Evolutionary conservation across 2,113 vertebrate genomes (phyloP), one percentile per base, ranked within the genome.

Genomic region (Nycticebus coucang): DNA sequence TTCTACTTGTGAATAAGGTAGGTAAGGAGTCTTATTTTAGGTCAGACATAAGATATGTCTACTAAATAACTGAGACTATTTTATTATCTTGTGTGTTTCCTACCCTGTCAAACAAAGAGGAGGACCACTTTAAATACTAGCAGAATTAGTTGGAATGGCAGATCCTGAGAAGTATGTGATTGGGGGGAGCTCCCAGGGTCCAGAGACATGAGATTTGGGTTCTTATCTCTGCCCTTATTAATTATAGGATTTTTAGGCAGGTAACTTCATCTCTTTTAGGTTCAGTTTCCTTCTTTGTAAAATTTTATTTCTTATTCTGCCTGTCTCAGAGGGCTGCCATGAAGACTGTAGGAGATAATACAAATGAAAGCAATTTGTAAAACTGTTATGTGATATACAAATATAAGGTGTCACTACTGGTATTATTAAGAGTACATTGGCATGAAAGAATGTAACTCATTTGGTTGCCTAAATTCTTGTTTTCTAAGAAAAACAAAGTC

Each of bases 301-400:
- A 92, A 87, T 57, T 18, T 62, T 69, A 66, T 77, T 92, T 78
- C 37, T 62, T 80, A 8, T 92, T 87, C 28, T 92, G 82, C 71
- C 81, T 86, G 64, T 4, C n/a, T 96, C 35, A 66, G 64, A 87
- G 50, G 81, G 41, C 28, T 87, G 60, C 68, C 55, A 17, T 75
- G 53, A 95, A 85, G 72, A 82, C 28, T 82, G 7, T 35, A 28
- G 24, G 41, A 77, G 35, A 53, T 81, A 72, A 87, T 62, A 74
- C 60, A 91, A 89, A 95, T 62, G 57, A 82, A 95, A 97, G 57
- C n/a, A 72, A 72, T 87, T 85, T 94, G 33, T 93, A 90, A 93
- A 95, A 85, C 89, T 93, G 7, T 89, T 71, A 82, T 64, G 26
- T 83, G 33, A 80, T 33, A 68, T 19, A 83, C 26, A 95, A 69